phyloP scores from a whole-genome alignment of 2,797 vertebrate species.

The Crossoptilon crossoptilon region DNA sequence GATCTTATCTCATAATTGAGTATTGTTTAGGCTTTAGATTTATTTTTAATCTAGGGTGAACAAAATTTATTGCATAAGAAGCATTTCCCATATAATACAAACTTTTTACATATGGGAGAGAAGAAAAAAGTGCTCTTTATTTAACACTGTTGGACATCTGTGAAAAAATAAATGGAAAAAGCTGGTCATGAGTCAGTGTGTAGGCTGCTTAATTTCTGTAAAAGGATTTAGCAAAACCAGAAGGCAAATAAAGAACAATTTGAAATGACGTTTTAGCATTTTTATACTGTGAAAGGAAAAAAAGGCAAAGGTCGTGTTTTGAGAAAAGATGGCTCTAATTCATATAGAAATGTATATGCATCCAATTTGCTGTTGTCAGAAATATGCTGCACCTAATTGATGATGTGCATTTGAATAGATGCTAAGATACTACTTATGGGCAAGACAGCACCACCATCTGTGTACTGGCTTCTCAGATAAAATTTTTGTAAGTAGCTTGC shows the following conservation, averaged over 20 bases:
- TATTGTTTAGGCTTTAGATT: background rate
- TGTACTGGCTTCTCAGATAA: background rate
- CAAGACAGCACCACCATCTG: background rate
- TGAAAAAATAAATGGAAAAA: slow-evolving; percentile 42
- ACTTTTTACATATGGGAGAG: background rate
- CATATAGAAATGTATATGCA: background rate
- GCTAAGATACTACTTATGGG: background rate
- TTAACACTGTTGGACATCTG: background rate
- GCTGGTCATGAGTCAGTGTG: slow-evolving; percentile 43
- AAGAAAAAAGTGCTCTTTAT: background rate
- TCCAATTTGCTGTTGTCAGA: background rate
- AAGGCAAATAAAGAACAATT: slow-evolving; percentile 26
- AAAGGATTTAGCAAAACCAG: slow-evolving; percentile 31
- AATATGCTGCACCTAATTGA: background rate
- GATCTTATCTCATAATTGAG: background rate
- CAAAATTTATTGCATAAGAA: background rate
- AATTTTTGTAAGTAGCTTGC: background rate
- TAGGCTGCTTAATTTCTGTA: slow-evolving; percentile 50
- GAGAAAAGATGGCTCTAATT: slow-evolving; percentile 15
- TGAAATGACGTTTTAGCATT: background rate
- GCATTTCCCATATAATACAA: background rate
- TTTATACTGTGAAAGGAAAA: background rate
- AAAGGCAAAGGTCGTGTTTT: background rate
- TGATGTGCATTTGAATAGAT: background rate
- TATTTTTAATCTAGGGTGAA: background rate